Base-by-base conservation (phyloP, 2,797 vertebrate genomes). In the Epinephelus malabaricus region DNA sequence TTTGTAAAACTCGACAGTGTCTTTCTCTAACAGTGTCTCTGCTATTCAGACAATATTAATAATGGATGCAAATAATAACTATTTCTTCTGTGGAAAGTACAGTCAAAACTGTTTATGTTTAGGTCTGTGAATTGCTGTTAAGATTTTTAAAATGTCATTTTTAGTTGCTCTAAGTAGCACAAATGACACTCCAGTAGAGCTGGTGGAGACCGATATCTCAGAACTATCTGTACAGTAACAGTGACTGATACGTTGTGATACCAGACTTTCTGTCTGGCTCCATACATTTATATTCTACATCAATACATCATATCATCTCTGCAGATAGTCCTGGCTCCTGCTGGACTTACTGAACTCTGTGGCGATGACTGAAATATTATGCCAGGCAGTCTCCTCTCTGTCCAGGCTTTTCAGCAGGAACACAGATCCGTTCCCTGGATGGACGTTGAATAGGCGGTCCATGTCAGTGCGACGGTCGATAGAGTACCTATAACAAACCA, bases 281-380 rank as follows among this genome's bases (percentile, higher is more conserved):
- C 59, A 15, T 50, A 66, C 60, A 65, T 38, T 19, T 56, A 15
- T 49, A 13, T 45, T 74, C 38, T 18, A n/a, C 45, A 72, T 69
- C 50, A 59, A 70, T 43, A 69, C n/a, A 73, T 70, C 62, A 67
- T 59, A 72, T 0, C n/a, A 73, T 53, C n/a, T 19, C 51, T 49
- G 18, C 54, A 56, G 27, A 49, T 18, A 25, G 18, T 13, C 19
- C 54, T 0, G 0, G 11, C 5, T 19, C 9, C 19, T 19, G 38
- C 50, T 58, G 18, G 6, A 97, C 97, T 98, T 96, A 99, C 98
- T 96, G 89, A 97, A 96, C 94, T 99, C 98, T 4, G 96, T 95
- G 67, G 98, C 98, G 71, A 97, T 96, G 91, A 99, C 93, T n/a
- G 98, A 98, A 74, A 99, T 97, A 79, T 99, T 99, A 81, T 99